Evolutionary conservation across 2,113 vertebrate genomes (phyloP).

Genomic region (Raja brachyura): DNA sequence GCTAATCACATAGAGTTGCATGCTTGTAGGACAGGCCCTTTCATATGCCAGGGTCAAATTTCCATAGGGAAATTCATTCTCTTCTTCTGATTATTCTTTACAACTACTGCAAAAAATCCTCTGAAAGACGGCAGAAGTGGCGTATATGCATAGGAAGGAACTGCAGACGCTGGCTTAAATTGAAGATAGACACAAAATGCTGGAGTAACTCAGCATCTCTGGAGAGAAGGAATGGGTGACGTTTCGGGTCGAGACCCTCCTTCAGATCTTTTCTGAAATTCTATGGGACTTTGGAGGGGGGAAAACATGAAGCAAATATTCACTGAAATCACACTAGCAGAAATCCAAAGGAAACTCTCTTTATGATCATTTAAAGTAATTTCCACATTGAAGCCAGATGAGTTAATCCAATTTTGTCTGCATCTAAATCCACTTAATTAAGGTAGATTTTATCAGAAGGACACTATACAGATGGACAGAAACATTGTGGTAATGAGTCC

Average conservation of each 20-base stretch:
- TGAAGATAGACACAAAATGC: too few species aligned
- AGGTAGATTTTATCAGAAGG: not conserved
- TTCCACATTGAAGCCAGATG: not conserved
- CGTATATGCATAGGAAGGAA: not conserved
- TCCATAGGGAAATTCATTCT: not conserved
- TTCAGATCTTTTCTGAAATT: not conserved
- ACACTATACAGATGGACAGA: constrained; percentile 14
- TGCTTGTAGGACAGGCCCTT: too few species aligned
- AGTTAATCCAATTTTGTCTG: not conserved
- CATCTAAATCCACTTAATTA: not conserved
- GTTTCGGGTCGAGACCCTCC: too few species aligned
- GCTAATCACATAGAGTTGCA: too few species aligned
- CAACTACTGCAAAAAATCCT: not conserved
- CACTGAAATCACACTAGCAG: not conserved
- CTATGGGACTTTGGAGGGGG: not conserved
- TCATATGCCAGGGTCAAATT: not conserved
- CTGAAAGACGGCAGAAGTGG: not conserved
- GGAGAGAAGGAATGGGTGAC: too few species aligned
- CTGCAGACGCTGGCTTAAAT: too few species aligned
- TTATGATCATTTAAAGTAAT: not conserved
- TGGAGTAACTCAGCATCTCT: too few species aligned
- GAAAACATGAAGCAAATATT: not conserved
- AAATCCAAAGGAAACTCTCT: not conserved
- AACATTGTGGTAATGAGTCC: constrained; percentile 18
- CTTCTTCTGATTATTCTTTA: not conserved